phyloP scores from a whole-genome alignment of 2,888 invertebrate species.

The Drosophila fungiperda region DNA sequence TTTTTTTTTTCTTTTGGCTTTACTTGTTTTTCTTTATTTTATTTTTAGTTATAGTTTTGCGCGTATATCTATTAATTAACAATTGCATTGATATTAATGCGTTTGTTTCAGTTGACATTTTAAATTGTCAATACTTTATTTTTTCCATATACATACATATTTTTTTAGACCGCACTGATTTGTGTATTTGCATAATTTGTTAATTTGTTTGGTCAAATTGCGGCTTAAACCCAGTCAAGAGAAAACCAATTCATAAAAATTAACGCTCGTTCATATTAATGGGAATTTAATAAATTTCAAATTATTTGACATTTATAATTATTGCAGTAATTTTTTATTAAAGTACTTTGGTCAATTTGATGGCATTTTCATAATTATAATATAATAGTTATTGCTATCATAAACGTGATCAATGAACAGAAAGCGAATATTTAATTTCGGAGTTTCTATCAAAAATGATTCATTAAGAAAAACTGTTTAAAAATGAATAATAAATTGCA shows the following conservation, averaged over 20 bases:
- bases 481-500: not conserved
- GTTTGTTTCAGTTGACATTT: conserved; percentile 48
- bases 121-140: conserved; percentile 40
- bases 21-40: conserved; percentile 1
- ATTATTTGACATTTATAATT: conserved; percentile 16
- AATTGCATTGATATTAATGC: conserved; percentile 6
- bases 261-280: conserved; percentile 19
- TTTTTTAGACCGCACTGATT: conserved; percentile 11
- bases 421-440: not conserved
- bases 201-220: conserved; percentile 20
- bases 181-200: conserved; percentile 20
- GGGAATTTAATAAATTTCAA: conserved; percentile 10
- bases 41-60: conserved; percentile 1
- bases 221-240: not conserved
- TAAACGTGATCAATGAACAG: too few species aligned
- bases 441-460: not conserved
- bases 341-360: not conserved
- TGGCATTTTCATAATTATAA: not conserved
- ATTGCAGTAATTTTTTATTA: conserved; percentile 9
- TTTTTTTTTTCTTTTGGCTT: conserved; percentile 9
- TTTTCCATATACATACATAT: not conserved
- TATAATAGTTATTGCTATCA: not conserved
- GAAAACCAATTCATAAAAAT: conserved; percentile 24
- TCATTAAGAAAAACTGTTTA: not conserved
- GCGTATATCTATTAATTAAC: conserved; percentile 48